Conservation (phyloP, 2,113 vertebrate genomes). For the Cyrtonyx montezumae region DNA sequence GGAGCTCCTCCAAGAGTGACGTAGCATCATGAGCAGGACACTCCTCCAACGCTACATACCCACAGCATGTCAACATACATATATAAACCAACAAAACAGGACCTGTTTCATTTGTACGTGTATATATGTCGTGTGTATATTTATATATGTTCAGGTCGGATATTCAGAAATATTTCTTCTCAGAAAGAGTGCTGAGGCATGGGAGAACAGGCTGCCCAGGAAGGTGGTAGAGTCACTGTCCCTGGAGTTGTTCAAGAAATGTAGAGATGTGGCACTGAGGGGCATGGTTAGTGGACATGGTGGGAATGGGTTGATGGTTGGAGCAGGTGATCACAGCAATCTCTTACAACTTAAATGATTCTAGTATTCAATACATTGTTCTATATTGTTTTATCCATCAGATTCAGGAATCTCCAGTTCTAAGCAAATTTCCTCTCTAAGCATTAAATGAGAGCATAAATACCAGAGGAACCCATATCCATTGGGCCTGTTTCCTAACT, state of each 20-base stretch:
- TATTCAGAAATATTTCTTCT: too few relatives aligned
- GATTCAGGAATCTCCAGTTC: neutral
- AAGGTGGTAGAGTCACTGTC: too few relatives aligned
- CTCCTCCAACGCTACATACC: neutral
- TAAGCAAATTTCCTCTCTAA: neutral
- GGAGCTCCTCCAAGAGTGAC: neutral
- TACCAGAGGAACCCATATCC: neutral
- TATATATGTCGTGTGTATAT: neutral
- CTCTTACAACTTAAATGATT: too few relatives aligned
- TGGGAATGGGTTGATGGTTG: too few relatives aligned
- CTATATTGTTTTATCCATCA: neutral
- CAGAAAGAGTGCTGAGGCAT: too few relatives aligned
- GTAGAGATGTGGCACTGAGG: too few relatives aligned
- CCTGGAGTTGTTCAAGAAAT: too few relatives aligned
- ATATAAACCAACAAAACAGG: neutral
- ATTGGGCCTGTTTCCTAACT: neutral
- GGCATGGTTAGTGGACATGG: too few relatives aligned
- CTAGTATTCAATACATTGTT: neutral
- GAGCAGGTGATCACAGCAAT: too few relatives aligned
- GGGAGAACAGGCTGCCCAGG: too few relatives aligned
- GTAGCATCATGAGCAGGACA: fast-evolving
- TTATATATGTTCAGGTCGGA: too few relatives aligned
- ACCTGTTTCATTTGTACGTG: neutral
- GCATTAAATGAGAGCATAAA: neutral
- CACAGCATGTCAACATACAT: neutral